Evolutionary conservation across 1,140 invertebrate genomes (phyloP), one percentile per base, ranked within the genome.

Genomic region (Drosophila suzukii): DNA sequence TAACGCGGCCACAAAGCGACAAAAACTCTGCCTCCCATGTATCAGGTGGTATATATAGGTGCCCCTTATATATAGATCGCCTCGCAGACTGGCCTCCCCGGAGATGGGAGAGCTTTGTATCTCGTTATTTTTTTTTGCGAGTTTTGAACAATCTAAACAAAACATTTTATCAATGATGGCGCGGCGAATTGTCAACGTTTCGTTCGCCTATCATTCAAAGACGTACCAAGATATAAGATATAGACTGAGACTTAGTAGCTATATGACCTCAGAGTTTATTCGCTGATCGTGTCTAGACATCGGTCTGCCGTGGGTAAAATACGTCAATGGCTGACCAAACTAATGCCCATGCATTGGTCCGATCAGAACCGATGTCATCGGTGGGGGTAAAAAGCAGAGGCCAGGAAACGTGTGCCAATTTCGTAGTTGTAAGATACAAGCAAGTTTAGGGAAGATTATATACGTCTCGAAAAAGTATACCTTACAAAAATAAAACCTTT

Each of bases 201-300:
- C 43, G 49, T 43, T 43, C 10, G 13, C 10, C 13, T 17, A 70
- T 59, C 27, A 27, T 7, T 46, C 34, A 32, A 13, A 71, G 58
- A 54, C 49, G 68, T 13, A 50, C 13, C 20, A n/a, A 61, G n/a
- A 13, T 46, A 58, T 47, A 66, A 17, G n/a, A 39, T 68, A 55
- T 46, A 44, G 15, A 49, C 41, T 20, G 55, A 78, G 63, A 67
- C 39, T 70, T 68, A 75, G 63, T 75, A 70, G 62, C 66, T 61
- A 20, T 76, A 76, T 88, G 83, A 86, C 84, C 83, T 86, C 83
- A 86, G 79, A 86, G 75, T 70, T 66, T 78, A 49, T 59, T 67
- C 78, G 68, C 39, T 53, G 59, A 65, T 39, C 71, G 34, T 51
- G 84, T 88, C 83, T 88, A 88, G 83, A 89, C 83, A 88, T 63